Evolutionary conservation across 2,888 invertebrate genomes (phyloP), one percentile per base, ranked within the genome.

Genomic region (Polyommatus icarus): DNA sequence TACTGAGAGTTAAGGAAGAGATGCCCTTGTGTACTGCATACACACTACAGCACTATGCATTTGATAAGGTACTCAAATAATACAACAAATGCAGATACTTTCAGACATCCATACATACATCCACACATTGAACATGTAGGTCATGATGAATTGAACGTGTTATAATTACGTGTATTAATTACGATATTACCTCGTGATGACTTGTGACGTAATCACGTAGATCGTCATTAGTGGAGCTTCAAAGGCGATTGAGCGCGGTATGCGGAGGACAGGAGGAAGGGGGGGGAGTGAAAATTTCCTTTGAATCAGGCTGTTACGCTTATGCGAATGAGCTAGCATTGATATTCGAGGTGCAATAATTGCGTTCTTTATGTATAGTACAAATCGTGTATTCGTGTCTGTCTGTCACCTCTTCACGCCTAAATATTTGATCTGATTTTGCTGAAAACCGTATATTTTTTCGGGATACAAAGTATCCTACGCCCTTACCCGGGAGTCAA

Each of bases 121-220:
- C 15, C 1, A 20, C 20, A 59, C 1, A 20, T 46, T 46, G 3
- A 46, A 10, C 54, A 18, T 54, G 12, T 54, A 54, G 54, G 59
- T 59, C n/a, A 20, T 67, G 67, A 67, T 67, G 29, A 61, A 61
- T 61, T 4, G 61, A 15, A 18, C 15, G 29, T 32, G 29, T 61
- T 61, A 59, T 61, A 61, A 29, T 67, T 67, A 67, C 67, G 67
- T 67, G 67, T 67, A 67, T 29, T 67, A 67, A 67, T 67, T 67
- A 67, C 67, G 29, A 18, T 67, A 67, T 67, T 67, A 67, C 29
- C 29, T 4, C 61, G 24, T 24, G 24, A 20, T 67, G 32, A 67
- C 67, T 67, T 67, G 67, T 67, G 67, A 67, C 67, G 29, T 67
- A 1, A 67, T 67, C 1, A 5, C 29, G 29, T 29, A 67, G 67